A percentile compares a stretch with the other conserved stretches of the same genome.
Conservation (phyloP, 2,113 vertebrate genomes). For the Nothoprocta pentlandii region DNA sequence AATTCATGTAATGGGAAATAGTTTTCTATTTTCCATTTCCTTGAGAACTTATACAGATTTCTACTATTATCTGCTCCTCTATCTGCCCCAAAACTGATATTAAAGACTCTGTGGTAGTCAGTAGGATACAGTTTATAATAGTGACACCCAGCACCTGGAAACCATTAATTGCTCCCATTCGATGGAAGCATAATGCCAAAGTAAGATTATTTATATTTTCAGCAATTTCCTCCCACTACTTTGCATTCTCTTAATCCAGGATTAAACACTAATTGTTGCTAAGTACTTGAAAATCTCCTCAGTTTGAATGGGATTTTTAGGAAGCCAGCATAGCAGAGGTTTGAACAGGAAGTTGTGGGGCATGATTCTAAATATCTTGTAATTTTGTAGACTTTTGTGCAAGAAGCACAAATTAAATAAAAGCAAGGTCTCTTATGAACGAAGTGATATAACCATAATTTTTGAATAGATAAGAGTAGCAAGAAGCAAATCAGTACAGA, state of each 20-base stretch:
- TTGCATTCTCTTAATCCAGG: background rate
- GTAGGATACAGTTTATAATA: background rate
- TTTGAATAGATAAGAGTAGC: background rate
- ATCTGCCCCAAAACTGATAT: background rate
- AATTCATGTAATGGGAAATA: background rate
- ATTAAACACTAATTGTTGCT: constrained; percentile 45
- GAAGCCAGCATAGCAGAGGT: background rate
- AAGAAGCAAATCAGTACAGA: background rate
- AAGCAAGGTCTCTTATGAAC: background rate
- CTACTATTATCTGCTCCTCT: background rate
- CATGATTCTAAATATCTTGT: background rate
- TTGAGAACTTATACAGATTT: background rate
- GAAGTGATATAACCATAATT: background rate
- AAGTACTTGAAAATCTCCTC: background rate
- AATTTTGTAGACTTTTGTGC: background rate
- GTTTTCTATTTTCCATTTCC: background rate
- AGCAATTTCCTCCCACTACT: background rate
- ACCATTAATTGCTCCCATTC: background rate
- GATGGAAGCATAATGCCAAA: background rate
- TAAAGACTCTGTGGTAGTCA: background rate
- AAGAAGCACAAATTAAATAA: background rate
- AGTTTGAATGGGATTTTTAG: constrained; percentile 3
- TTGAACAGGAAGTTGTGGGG: background rate
- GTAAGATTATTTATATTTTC: constrained; percentile 36
- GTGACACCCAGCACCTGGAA: background rate